Evolutionary conservation across 2,797 vertebrate species (phyloP), one percentile per base, ranked within the genome.

Genomic region (Lithobates sylvaticus): DNA sequence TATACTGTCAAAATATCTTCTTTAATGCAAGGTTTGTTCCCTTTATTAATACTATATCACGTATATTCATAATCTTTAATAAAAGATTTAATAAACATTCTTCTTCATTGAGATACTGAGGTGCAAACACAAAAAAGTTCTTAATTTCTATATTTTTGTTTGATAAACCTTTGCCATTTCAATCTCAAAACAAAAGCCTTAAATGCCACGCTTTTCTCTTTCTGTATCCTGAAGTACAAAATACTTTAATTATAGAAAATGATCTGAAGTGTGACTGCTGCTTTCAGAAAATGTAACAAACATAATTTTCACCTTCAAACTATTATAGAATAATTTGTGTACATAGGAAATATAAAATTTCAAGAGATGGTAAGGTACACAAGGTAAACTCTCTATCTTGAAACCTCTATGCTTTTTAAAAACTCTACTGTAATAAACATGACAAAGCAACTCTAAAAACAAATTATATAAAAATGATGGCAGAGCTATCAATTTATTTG

Each of bases 201-300:
- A 69, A 16, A 26, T 58, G 69, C 61, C 23, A 61, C 23, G 5
- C 8, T 81, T 58, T 72, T 39, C 44, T 72, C 32, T 69, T 71
- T 50, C 32, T 81, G 27, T 71, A 16, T 23, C 13, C 29, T 71
- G 23, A 71, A 7, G 21, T 72, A 36, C n/a, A 78, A 54, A 58
- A 78, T 78, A n/a, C 13, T 68, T 84, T 84, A n/a, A 54, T 84
- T 75, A 72, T 67, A 80, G 61, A 82, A 74, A 80, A 32, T 44
- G 36, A 78, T n/a, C 16, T 75, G 74, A 88, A 47, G 88, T 74
- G 61, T 44, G 78, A 82, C 75, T 54, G 64, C 42, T 12, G 58
- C 65, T n/a, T 84, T 76, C 44, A 76, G 74, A 73, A 42, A 84
- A 77, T 16, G 16, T 44, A 58, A 26, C 44, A 83, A 75, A 75